Percentiles rank a stretch among this genome's conserved stretches.
Conservation (phyloP, 2,797 vertebrate species). For the Pelodytes ibericus region DNA sequence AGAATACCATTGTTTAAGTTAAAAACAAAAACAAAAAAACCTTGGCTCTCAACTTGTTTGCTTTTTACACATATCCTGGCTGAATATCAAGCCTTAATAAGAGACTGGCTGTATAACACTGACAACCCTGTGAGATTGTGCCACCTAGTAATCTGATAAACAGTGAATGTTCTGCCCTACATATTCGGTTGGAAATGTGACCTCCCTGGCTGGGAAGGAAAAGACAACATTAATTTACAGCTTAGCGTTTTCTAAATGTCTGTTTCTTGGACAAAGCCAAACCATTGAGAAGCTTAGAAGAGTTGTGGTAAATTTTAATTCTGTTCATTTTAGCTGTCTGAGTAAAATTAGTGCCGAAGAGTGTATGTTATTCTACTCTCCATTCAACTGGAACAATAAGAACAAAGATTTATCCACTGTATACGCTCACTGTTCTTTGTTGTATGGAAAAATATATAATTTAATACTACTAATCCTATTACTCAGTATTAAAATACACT, state of each 20-base stretch:
- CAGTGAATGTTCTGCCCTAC: background rate
- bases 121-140: background rate
- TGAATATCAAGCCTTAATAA: background rate
- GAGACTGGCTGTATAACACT: background rate
- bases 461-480: no score
- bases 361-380: no score
- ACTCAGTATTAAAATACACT: no score
- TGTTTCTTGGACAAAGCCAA: background rate
- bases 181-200: background rate
- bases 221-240: background rate
- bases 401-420: no score
- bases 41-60: background rate
- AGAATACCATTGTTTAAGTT: background rate
- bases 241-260: background rate
- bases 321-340: background rate
- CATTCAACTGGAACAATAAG: no score
- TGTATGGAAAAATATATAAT: no score
- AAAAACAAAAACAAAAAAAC: no score
- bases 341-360: no score
- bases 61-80: background rate
- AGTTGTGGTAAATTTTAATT: background rate
- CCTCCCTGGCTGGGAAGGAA: background rate
- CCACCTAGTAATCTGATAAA: background rate
- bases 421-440: no score
- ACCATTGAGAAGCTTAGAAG: background rate